Percentiles rank a stretch among this genome's conserved stretches.
These are phyloP conservation scores for Conus canariensis DNA, from an alignment of 2,888 invertebrate genomes.

Conservation along the genomic window DNA sequence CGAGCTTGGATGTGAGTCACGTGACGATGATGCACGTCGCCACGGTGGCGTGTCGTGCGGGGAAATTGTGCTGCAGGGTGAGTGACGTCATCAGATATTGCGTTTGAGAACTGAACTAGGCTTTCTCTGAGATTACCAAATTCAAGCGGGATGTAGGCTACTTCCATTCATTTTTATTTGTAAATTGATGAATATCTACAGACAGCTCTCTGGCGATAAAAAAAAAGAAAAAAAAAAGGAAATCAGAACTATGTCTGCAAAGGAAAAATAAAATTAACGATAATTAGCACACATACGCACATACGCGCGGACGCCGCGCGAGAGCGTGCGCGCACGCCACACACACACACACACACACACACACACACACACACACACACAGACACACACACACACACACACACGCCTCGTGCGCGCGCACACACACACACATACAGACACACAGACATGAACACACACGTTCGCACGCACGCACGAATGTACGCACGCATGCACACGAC, in stretches of 20 bases:
- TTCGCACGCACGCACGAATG: neutral
- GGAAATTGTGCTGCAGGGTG: slow-evolving; percentile 1
- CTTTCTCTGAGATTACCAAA: too few species aligned
- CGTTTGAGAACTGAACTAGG: too few species aligned
- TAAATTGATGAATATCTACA: too few species aligned
- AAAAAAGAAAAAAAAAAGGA: too few species aligned
- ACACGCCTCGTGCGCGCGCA: neutral
- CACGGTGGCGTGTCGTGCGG: neutral
- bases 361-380: neutral
- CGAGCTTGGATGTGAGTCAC: neutral
- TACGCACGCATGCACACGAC: slow-evolving; percentile 5
- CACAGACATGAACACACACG: neutral
- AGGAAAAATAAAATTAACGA: too few species aligned
- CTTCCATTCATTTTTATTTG: too few species aligned
- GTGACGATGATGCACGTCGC: slow-evolving; percentile 18
- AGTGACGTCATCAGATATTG: neutral
- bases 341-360: too few species aligned
- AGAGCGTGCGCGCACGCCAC: too few species aligned
- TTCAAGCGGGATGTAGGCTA: too few species aligned
- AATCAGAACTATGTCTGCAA: too few species aligned
- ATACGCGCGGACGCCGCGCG: neutral
- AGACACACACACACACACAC: neutral
- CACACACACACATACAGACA: neutral
- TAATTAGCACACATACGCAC: neutral
- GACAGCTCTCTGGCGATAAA: too few species aligned